Percentiles rank a stretch among this genome's conserved stretches.
These are phyloP conservation scores for Drosophila sucinea DNA, from an alignment of 1,140 invertebrate species.

Conservation along the genomic window DNA sequence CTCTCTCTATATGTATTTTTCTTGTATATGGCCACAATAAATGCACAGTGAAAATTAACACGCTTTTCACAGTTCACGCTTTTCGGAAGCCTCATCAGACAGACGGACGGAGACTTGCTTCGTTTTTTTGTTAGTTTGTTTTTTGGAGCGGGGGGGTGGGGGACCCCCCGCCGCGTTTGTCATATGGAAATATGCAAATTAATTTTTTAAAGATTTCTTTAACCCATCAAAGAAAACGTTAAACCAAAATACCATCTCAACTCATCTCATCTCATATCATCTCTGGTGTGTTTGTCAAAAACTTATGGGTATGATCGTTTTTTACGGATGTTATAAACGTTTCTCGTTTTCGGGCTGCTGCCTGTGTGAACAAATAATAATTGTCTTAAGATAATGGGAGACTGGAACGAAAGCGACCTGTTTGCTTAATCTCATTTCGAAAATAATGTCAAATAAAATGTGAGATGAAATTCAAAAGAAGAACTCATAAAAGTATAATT, in stretches of 20 bases:
- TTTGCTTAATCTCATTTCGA: background rate
- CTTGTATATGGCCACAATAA: conserved; percentile 62
- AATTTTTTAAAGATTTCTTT: conserved; percentile 27
- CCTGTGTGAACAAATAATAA: conserved; percentile 71
- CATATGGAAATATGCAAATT: conserved; percentile 74
- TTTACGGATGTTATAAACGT: conserved; percentile 72
- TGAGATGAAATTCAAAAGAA: no score
- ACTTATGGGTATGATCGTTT: conserved; percentile 52
- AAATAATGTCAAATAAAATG: background rate
- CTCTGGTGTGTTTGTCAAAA: conserved; percentile 64
- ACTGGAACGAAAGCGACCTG: conserved; percentile 16
- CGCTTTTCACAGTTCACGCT: conserved; percentile 78
- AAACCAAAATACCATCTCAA: conserved; percentile 2
- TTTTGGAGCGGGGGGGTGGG: background rate
- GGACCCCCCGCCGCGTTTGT: conserved; percentile 73
- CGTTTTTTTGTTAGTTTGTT: conserved; percentile 15
- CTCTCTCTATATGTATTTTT: conserved; percentile 3
- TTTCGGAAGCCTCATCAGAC: conserved; percentile 39
- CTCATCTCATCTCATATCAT: conserved; percentile 46
- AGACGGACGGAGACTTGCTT: background rate
- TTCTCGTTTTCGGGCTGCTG: conserved; percentile 46
- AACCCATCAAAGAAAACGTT: conserved; percentile 1
- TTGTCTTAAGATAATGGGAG: conserved; percentile 54
- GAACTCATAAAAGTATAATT: no score
- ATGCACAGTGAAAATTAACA: conserved; percentile 81